Conservation (phyloP, 2,113 vertebrate genomes). For the Xiphias gladius region DNA sequence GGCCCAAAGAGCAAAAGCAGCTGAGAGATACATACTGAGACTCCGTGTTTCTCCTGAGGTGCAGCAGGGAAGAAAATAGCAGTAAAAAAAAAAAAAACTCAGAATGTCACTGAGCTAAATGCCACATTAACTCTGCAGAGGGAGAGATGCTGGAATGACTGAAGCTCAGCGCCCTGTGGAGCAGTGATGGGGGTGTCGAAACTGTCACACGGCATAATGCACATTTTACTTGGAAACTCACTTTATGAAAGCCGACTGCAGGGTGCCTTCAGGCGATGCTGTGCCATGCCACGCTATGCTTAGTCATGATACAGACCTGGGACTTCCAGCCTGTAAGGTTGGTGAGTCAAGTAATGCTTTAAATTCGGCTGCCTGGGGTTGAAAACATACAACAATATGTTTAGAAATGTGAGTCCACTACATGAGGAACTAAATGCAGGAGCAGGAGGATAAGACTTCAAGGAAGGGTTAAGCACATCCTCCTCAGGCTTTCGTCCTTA, state of each 20-base stretch:
- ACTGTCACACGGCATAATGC: conserved; percentile 71
- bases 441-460: background rate
- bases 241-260: conserved; percentile 61
- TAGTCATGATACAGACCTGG: conserved; percentile 64
- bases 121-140: conserved; percentile 71
- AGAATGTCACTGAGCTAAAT: conserved; percentile 78
- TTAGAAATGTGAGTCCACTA: conserved; percentile 37
- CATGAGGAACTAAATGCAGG: conserved; percentile 17
- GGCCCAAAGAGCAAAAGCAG: conserved; percentile 41
- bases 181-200: conserved; percentile 61
- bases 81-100: conserved; percentile 30
- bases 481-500: conserved; percentile 33
- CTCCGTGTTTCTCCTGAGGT: conserved; percentile 45
- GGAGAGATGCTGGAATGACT: conserved; percentile 62
- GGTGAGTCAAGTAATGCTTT: conserved; percentile 59
- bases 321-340: conserved; percentile 51
- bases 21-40: conserved; percentile 32
- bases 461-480: conserved; percentile 34
- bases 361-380: conserved; percentile 51
- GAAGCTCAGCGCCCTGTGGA: conserved; percentile 68
- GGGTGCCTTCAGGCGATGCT: conserved; percentile 63
- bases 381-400: conserved; percentile 46
- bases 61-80: conserved; percentile 41
- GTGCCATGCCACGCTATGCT: conserved; percentile 61
- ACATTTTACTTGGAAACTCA: conserved; percentile 70